Base-by-base conservation (phyloP, 2,113 vertebrate species). In the Eidolon helvum region DNA sequence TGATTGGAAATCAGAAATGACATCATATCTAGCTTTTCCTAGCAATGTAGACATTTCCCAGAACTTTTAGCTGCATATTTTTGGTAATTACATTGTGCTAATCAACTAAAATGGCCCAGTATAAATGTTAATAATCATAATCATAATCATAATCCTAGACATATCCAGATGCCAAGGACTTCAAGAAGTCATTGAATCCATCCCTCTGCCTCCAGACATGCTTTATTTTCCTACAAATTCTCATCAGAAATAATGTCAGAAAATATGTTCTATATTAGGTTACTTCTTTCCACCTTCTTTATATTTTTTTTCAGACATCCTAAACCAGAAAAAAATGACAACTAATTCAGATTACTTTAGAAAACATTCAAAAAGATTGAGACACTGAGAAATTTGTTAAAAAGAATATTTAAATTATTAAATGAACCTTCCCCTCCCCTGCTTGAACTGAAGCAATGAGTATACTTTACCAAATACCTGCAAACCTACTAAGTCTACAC, bases 81-180 rank as follows among this genome's bases (percentile, higher is more conserved):
- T 98, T 97, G 89, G 98, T 98, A 98, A 98, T 98, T 98, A 63
- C 97, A 97, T 98, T 98, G 96, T 96, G 96, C 97, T 98, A 98
- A 98, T 98, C 98, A 98, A 98, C 97, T 94, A 97, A 98, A 98
- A 98, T 96, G 95, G 82, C 86, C 93, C 85, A 94, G 88, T 89
- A 89, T 92, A 96, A 97, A 98, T 98, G 97, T 94, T 98, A 97
- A 98, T 98, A 97, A 97, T 95, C 96, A 97, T 96, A 97, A 95
- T 97, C 96, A 96, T 96, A 93, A 94, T 93, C 94, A 95, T 88
- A 96, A 88, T 90, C 50, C 43, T 97, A 96, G 93, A 94, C 96
- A 93, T 96, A 92, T 5, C 38, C 72, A 45, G 72, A 87, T 95
- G 96, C 97, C 96, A 97, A 95, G 48, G 40, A 91, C 69, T 66